These are phyloP conservation scores for Otus sunia DNA, from an alignment of 2,113 vertebrate genomes.

Conservation along the genomic window DNA sequence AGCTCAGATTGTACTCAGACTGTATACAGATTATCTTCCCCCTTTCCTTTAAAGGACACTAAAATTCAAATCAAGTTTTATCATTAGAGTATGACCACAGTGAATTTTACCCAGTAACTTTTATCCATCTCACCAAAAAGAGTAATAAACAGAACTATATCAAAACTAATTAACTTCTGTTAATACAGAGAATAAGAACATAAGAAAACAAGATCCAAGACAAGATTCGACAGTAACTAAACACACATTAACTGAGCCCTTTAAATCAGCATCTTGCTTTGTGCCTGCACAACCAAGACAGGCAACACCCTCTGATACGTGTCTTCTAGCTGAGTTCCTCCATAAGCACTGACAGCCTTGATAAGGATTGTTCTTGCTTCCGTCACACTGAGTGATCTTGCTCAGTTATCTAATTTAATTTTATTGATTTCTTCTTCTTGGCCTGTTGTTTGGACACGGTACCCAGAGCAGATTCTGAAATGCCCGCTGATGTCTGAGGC, in stretches of 20 bases:
- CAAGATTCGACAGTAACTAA: neutral
- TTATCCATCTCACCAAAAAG: neutral
- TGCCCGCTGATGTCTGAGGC: conserved; percentile 43
- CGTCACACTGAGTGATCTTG: neutral
- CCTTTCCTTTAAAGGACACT: neutral
- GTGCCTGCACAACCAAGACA: neutral
- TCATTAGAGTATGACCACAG: neutral
- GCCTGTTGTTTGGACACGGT: conserved; percentile 72
- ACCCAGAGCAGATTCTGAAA: conserved; percentile 77
- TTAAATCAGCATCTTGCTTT: neutral
- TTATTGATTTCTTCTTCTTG: conserved; percentile 43
- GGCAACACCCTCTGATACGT: neutral
- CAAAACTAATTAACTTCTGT: neutral
- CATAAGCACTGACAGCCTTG: neutral
- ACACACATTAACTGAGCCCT: neutral
- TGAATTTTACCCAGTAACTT: neutral
- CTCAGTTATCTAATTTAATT: neutral
- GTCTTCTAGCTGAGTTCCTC: neutral
- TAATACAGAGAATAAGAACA: neutral
- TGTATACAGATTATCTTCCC: neutral
- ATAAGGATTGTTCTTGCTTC: neutral
- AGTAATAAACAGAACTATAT: neutral
- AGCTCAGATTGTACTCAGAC: neutral
- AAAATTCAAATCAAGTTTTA: neutral
- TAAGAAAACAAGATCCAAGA: neutral